Conservation (phyloP, 1,140 invertebrate species). For the Trachymyrmex septentrionalis region DNA sequence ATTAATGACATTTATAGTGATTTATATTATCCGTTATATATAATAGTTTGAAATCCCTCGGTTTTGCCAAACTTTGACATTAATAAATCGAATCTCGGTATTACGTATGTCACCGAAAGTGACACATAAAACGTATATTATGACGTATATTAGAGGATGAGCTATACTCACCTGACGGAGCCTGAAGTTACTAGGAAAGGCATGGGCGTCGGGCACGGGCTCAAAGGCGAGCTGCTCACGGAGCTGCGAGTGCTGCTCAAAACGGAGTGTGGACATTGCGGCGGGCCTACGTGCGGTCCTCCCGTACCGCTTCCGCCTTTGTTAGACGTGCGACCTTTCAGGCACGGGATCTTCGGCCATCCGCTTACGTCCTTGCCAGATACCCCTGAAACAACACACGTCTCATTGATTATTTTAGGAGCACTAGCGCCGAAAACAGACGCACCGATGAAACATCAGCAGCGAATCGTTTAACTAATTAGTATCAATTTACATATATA, state of each 20-base stretch:
- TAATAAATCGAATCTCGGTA: conserved; percentile 1
- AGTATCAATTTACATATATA: background rate
- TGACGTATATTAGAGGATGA: background rate
- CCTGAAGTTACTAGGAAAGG: conserved; percentile 91
- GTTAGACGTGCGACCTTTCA: conserved; percentile 75
- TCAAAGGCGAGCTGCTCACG: conserved; percentile 88
- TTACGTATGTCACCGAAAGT: background rate
- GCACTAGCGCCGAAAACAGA: background rate
- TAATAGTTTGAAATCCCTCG: background rate
- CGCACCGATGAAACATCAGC: background rate
- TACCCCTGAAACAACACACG: conserved; percentile 70
- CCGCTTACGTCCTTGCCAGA: conserved; percentile 80
- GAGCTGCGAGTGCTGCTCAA: conserved; percentile 89
- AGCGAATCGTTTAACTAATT: background rate
- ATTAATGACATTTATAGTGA: background rate
- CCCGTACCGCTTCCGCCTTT: conserved; percentile 79
- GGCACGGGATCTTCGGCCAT: conserved; percentile 83
- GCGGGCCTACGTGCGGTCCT: conserved; percentile 87
- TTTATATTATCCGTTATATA: conserved; percentile 32
- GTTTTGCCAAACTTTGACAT: background rate
- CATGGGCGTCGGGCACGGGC: conserved; percentile 90
- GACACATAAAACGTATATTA: background rate
- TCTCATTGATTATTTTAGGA: conserved; percentile 15
- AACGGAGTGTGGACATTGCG: conserved; percentile 90
- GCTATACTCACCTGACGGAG: conserved; percentile 88